phyloP scores from a whole-genome alignment of 2,888 invertebrate genomes.

The Hyles lineata region DNA sequence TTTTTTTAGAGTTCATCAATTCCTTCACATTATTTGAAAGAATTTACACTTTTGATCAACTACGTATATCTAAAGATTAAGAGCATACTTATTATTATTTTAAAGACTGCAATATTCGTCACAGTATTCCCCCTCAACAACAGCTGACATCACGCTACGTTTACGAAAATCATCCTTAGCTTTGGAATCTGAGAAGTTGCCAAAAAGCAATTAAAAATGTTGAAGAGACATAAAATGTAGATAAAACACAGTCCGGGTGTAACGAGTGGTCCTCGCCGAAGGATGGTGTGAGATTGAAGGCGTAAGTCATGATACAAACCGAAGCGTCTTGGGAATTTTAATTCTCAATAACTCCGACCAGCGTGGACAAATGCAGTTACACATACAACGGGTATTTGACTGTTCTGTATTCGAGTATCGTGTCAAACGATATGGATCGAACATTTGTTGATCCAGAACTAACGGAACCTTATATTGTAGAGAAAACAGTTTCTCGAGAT shows the following conservation, averaged over 20 bases:
- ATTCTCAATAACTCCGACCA: background rate
- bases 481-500: too few species aligned
- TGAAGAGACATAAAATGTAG: constrained; percentile 40
- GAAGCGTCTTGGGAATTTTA: constrained; percentile 27
- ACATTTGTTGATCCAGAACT: background rate
- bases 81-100: too few species aligned
- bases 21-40: too few species aligned
- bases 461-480: background rate
- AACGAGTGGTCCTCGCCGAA: constrained; percentile 31
- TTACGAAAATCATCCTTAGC: constrained; percentile 21
- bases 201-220: constrained; percentile 40
- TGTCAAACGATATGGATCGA: background rate
- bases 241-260: constrained; percentile 30
- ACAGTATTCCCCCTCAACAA: background rate
- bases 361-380: background rate
- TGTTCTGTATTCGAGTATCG: too few species aligned
- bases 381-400: background rate
- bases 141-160: background rate
- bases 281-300: constrained; percentile 40
- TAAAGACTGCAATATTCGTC: too few species aligned
- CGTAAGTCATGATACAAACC: constrained; percentile 42
- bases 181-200: constrained; percentile 30
- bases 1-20: too few species aligned
- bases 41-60: too few species aligned
- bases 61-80: too few species aligned